These are phyloP conservation scores for Chelon auratus DNA, from an alignment of 2,797 vertebrate species.

Conservation along the genomic window DNA sequence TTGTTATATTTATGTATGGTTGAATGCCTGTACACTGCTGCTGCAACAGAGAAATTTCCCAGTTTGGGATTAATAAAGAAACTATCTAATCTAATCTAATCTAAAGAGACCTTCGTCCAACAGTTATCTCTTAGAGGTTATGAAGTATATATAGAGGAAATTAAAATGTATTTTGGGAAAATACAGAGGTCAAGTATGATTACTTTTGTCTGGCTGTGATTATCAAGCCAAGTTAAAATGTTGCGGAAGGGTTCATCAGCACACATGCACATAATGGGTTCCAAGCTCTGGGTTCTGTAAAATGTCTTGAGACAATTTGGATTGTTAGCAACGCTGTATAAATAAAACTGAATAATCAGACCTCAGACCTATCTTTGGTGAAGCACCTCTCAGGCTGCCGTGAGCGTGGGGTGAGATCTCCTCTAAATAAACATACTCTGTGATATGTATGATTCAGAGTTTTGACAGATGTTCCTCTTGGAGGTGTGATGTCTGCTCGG, in stretches of 20 bases:
- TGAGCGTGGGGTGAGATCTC: constrained; percentile 57
- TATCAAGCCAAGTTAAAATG: constrained; percentile 47
- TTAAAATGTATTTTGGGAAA: neutral
- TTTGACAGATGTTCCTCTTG: constrained; percentile 70
- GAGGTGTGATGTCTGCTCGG: constrained; percentile 64
- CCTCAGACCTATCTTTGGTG: constrained; percentile 56
- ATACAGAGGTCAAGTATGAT: neutral
- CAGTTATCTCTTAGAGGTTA: neutral
- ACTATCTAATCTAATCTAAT: too few species aligned
- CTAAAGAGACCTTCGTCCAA: neutral
- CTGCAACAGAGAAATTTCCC: too few species aligned
- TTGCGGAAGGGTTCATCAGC: constrained; percentile 58
- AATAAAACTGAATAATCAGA: constrained; percentile 34
- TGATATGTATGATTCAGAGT: constrained; percentile 63
- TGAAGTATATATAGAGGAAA: neutral
- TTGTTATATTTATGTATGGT: too few species aligned
- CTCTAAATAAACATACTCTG: constrained; percentile 58
- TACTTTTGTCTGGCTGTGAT: constrained; percentile 21
- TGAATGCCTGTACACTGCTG: too few species aligned
- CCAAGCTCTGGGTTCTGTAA: too few species aligned
- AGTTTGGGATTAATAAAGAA: too few species aligned
- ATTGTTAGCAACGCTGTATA: too few species aligned
- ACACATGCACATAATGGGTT: constrained; percentile 48
- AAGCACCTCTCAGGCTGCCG: constrained; percentile 62
- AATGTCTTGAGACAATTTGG: too few species aligned